Evolutionary conservation across 2,797 vertebrate species (phyloP), one percentile per base, ranked within the genome.

Genomic region (Knipowitschia caucasica): DNA sequence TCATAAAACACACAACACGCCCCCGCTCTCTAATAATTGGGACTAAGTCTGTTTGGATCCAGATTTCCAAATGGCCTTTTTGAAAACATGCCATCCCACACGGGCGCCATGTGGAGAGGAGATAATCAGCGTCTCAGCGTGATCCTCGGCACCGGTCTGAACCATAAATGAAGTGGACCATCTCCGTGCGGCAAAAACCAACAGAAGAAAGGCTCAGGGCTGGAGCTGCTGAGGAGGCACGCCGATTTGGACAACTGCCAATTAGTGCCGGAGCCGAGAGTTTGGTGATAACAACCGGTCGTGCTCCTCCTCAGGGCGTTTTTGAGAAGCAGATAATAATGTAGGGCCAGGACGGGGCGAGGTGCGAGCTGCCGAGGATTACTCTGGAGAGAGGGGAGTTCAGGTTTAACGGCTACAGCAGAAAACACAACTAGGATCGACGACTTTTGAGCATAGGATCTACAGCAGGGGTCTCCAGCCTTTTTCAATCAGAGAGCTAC

Each of bases 121-220:
- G 27, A 51, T 33, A 23, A 71, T 60, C 46, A 56, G 7, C 46
- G 29, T 50, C 52, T 35, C 33, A 45, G 18, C 18, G 29, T 29
- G 57, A 44, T 38, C 27, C 34, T 29, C 31, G 30, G 46, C 24
- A 29, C 20, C 8, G 20, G 0, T 1, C 5, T 9, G 5, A 18
- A 50, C 21, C 25, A 3, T 3, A 8, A 1, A 39, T n/a, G 10
- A 21, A 21, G n/a, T 17, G n/a, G 4, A 4, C 2, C 25, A 1
- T 5, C 27, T 9, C 27, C 27, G 12, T n/a, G n/a, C 2, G 4
- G 25, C 21, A 43, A 43, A 43, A 24, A 43, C 40, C 20, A 23
- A 43, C 39, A 42, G 2, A 15, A 44, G 26, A 44, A 44, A 25
- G 7, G 42, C 5, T 6, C 5, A 0, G 15, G 9, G 12, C 20